Evolutionary conservation across 2,797 vertebrate genomes (phyloP).

Genomic region (Alcedo quadribrachys): DNA sequence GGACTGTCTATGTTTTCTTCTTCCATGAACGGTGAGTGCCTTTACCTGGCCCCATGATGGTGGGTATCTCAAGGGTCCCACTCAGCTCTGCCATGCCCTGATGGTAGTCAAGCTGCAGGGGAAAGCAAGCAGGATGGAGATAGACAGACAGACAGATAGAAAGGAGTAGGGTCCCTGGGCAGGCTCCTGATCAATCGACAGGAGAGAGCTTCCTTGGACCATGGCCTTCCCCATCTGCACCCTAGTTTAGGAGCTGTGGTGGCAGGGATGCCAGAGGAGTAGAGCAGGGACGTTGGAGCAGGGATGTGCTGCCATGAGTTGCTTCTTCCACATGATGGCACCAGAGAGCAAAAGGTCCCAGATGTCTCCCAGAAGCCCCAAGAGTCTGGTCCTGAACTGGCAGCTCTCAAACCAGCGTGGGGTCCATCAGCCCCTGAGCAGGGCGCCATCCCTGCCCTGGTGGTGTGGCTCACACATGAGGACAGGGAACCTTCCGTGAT

Average conservation of each 20-base stretch:
- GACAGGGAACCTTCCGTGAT: neutral
- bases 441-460: neutral
- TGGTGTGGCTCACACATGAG: neutral
- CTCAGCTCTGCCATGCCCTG: neutral
- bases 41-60: rapidly evolving
- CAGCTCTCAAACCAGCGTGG: neutral
- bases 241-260: neutral
- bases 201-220: neutral
- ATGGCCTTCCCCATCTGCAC: neutral
- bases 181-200: neutral
- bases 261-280: neutral
- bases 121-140: neutral
- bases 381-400: neutral
- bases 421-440: neutral
- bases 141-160: neutral
- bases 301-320: neutral
- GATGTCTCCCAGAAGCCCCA: rapidly evolving
- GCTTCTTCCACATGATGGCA: constrained; percentile 58
- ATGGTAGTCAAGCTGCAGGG: neutral
- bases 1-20: constrained; percentile 93
- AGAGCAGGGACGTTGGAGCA: no score
- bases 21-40: constrained; percentile 90
- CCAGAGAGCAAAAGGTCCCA: constrained; percentile 14
- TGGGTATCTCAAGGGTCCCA: neutral
- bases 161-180: neutral